These are phyloP conservation scores for Ganaspis brasiliensis DNA, from an alignment of 2,888 invertebrate species.

Conservation along the genomic window DNA sequence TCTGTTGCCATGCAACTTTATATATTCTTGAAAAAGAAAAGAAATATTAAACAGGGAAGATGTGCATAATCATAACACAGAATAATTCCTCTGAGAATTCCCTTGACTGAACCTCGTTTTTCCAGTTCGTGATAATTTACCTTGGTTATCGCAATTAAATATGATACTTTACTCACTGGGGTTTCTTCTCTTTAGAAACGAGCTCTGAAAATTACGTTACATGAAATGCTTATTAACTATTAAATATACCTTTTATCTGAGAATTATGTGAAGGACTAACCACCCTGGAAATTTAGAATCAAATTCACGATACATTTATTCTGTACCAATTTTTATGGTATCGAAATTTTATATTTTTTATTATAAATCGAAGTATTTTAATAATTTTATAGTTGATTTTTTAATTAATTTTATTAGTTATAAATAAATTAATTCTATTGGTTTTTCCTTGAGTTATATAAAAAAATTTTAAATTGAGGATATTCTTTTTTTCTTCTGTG, in stretches of 20 bases:
- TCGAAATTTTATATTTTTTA: background rate
- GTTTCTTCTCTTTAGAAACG: background rate
- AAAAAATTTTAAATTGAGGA: too few species aligned
- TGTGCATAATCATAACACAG: constrained; percentile 7
- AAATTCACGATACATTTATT: background rate
- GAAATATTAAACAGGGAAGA: constrained; percentile 11
- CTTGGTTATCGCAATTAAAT: background rate
- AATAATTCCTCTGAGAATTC: constrained; percentile 2
- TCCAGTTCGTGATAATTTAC: constrained; percentile 16
- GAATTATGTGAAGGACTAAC: constrained; percentile 6
- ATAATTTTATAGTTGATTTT: too few species aligned
- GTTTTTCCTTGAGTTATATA: too few species aligned
- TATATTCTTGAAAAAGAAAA: background rate
- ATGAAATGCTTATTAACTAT: constrained; percentile 18
- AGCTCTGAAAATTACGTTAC: constrained; percentile 20
- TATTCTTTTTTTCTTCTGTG: too few species aligned
- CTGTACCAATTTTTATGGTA: background rate
- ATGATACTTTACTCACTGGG: constrained; percentile 13
- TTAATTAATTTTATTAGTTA: too few species aligned
- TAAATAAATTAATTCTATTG: too few species aligned
- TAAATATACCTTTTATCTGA: constrained; percentile 15
- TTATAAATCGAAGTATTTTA: too few species aligned
- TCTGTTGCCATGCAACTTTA: constrained; percentile 19
- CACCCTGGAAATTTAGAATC: constrained; percentile 13
- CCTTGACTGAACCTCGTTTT: constrained; percentile 19